Base-by-base conservation (phyloP, 2,113 vertebrate species). In the Thryonomys swinderianus region DNA sequence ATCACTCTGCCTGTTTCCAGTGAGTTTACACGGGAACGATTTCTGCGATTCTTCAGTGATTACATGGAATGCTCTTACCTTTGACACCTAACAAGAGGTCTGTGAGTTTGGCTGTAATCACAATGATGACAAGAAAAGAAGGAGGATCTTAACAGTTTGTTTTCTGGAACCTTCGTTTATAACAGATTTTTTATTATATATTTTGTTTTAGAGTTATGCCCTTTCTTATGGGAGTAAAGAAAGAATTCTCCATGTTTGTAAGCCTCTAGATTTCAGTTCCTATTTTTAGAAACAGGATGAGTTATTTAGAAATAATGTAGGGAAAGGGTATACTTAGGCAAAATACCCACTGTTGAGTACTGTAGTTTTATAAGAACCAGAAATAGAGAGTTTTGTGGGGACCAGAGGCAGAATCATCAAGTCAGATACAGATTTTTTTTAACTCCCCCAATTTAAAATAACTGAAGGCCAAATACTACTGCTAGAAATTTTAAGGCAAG, bases 181-280 rank as follows among this genome's bases (percentile, higher is more conserved):
- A 71, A 17, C 37, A 61, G 11, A 23, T 93, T 88, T 62, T 86
- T 48, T 66, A 45, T 8, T 48, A 2, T 53, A 32, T 5, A 69
- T 92, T 84, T 53, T 94, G 17, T 88, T n/a, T 66, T 55, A 3
- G 17, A 57, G 71, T 27, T 79, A 32, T 55, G 61, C 3, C 45
- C 20, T 79, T 93, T 88, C 79, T 93, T 85, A 71, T 27, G 48
- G 93, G n/a, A 92, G 25, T 57, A 76, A 67, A 89, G n/a, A 95
- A 48, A 53, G 10, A 79, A 37, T 45, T 40, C 34, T n/a, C 10
- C 17, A 88, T 66, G 30, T 34, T 27, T 40, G 7, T 59, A 53
- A 48, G 23, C 10, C 27, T 89, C 42, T 42, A 93, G 40, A 57
- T 14, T 91, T 91, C 34, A 87, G 18, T 83, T 94, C 6, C 51